These are phyloP conservation scores for Chloromyia formosa DNA, from an alignment of 2,888 invertebrate species.

Conservation along the genomic window DNA sequence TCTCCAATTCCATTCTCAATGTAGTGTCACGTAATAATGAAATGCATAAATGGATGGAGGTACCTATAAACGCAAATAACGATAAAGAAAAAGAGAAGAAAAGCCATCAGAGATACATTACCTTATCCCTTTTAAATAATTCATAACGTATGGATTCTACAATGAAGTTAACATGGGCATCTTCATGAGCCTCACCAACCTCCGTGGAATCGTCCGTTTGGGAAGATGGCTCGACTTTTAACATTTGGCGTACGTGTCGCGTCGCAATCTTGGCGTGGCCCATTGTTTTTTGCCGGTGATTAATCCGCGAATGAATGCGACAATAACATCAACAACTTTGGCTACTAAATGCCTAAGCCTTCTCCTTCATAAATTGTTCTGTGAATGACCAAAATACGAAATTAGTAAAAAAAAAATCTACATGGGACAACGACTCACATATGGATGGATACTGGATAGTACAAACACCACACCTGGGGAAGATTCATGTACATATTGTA, in stretches of 20 bases:
- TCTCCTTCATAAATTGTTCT: constrained; percentile 22
- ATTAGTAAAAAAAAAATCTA: constrained; percentile 16
- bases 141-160: background rate
- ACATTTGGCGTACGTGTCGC: constrained; percentile 25
- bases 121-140: constrained; percentile 39
- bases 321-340: background rate
- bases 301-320: constrained; percentile 25
- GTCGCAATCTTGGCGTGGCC: constrained; percentile 31
- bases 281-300: constrained; percentile 39
- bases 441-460: background rate
- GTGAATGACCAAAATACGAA: constrained; percentile 41
- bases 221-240: background rate
- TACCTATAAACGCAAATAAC: background rate
- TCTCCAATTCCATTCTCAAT: no score
- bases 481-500: background rate
- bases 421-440: background rate
- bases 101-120: background rate
- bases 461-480: background rate
- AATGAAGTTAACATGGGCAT: background rate
- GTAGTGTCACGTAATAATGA: no score
- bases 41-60: no score
- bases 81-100: background rate
- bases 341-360: no score
- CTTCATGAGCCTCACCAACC: no score
- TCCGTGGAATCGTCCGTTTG: no score